Conservation (phyloP, 1,140 invertebrate species). For the Drosophila pectinifera region DNA sequence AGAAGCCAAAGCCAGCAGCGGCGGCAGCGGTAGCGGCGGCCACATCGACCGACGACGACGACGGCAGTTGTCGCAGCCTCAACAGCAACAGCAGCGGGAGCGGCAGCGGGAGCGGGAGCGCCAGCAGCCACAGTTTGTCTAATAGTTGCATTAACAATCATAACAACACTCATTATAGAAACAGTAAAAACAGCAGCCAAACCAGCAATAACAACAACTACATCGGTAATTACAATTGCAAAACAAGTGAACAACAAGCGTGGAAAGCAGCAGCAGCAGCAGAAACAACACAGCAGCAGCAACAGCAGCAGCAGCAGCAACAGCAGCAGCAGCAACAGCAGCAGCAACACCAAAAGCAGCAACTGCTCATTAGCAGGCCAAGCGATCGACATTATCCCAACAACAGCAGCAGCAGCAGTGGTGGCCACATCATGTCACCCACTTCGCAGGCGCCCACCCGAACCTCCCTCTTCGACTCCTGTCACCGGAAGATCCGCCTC, state of each 20-base stretch:
- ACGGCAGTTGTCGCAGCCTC: constrained; percentile 50
- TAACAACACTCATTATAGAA: constrained; percentile 76
- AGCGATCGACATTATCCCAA: constrained; percentile 32
- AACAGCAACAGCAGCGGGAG: constrained; percentile 29
- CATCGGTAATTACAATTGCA: constrained; percentile 79
- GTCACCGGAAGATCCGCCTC: constrained; percentile 89
- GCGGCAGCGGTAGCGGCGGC: constrained; percentile 8
- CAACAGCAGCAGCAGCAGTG: constrained; percentile 28
- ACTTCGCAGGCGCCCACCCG: constrained; percentile 85
- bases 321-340: constrained; percentile 34
- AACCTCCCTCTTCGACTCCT: constrained; percentile 89
- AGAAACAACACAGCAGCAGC: constrained; percentile 37
- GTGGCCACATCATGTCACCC: constrained; percentile 74
- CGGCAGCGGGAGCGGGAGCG: constrained; percentile 14
- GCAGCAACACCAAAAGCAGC: constrained; percentile 41
- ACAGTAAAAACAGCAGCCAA: constrained; percentile 69
- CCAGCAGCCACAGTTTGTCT: constrained; percentile 63
- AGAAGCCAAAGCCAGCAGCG: constrained; percentile 60
- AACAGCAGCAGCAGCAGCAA: constrained; percentile 37
- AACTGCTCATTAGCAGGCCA: constrained; percentile 61
- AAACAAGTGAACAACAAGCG: constrained; percentile 73
- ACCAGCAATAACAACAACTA: constrained; percentile 67
- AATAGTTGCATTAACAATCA: constrained; percentile 76
- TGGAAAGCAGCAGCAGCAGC: constrained; percentile 65
- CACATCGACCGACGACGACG: constrained; percentile 54